phyloP scores from a whole-genome alignment of 1,140 invertebrate genomes.

The Drosophila subobscura region DNA sequence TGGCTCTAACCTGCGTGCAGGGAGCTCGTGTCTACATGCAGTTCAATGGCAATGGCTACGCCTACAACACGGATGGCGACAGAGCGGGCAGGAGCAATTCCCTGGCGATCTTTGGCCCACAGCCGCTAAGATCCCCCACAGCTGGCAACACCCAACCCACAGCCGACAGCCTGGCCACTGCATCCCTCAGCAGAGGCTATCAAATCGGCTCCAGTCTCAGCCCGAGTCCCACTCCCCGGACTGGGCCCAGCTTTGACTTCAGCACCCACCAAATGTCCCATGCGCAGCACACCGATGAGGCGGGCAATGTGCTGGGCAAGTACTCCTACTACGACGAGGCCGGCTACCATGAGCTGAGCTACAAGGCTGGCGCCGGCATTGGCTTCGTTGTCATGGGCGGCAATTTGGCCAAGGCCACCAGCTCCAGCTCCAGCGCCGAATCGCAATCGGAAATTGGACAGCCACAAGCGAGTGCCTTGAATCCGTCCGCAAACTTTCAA shows the following conservation, averaged over 20 bases:
- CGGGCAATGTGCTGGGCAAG: conserved; percentile 87
- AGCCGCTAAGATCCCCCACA: conserved; percentile 23
- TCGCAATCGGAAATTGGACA: conserved; percentile 37
- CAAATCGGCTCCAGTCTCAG: no score
- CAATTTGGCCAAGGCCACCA: conserved; percentile 61
- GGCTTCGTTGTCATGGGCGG: conserved; percentile 75
- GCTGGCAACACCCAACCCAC: neutral
- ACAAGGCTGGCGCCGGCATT: conserved; percentile 71
- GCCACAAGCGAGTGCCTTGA: conserved; percentile 43
- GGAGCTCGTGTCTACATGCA: conserved; percentile 59
- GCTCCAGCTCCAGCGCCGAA: conserved; percentile 4
- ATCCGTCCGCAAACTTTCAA: conserved; percentile 17
- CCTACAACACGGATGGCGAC: conserved; percentile 59
- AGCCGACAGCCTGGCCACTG: conserved; percentile 2
- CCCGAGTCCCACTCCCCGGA: neutral
- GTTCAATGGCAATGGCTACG: conserved; percentile 62
- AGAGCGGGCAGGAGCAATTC: conserved; percentile 19
- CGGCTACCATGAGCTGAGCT: conserved; percentile 72
- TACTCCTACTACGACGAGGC: conserved; percentile 88
- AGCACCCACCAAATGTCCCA: conserved; percentile 86
- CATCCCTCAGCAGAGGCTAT: conserved; percentile 15
- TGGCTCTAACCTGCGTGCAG: conserved; percentile 2
- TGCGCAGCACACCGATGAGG: conserved; percentile 87
- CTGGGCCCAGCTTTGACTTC: conserved; percentile 37
- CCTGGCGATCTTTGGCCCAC: conserved; percentile 8